Evolutionary conservation across 2,797 vertebrate species (phyloP), one percentile per base, ranked within the genome.

Genomic region (Brachyalestes nurse): DNA sequence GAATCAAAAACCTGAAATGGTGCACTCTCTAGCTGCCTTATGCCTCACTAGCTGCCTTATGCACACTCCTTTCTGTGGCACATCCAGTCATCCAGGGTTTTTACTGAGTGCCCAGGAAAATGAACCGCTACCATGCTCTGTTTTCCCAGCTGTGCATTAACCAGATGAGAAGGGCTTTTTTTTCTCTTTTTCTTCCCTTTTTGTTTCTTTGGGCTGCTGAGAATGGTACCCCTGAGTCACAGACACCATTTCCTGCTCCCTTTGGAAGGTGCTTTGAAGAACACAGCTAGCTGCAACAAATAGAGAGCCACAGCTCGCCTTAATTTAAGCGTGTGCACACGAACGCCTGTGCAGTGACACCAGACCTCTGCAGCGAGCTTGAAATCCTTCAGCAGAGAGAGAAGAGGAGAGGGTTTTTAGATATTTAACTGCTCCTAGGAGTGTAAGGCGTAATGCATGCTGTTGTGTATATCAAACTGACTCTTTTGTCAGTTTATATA

Each of bases 261-360:
- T 92, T 89, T 92, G 88, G 88, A 90, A 88, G 87, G 75, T 77
- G 84, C 91, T 94, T 92, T 93, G 90, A 93, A 91, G 89, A 89
- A 85, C 80, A 72, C 76, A 88, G 80, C 88, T 88, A 86, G 87
- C 88, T 88, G 86, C 87, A 88, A 85, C 88, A 90, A 89, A 85
- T 88, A 85, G 69, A 84, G 79, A 83, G 89, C 87, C 78, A 47
- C 65, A 69, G 85, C 83, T 38, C 12, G 66, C 67, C 77, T 77
- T 79, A 60, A 69, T 84, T 51, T 82, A 61, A 74, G 78, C 45
- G 60, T 58, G 55, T 81, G 74, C 83, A 75, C 77, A 75, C 16
- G 74, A 75, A 72, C 70, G 57, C 19, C 57, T 62, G 28, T 64
- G 55, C 28, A 72, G 40, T 62, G 28, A 79, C 62, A 73, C 25